phyloP scores from a whole-genome alignment of 2,888 invertebrate species.

The Galeopsomyia nigrocyanea region DNA sequence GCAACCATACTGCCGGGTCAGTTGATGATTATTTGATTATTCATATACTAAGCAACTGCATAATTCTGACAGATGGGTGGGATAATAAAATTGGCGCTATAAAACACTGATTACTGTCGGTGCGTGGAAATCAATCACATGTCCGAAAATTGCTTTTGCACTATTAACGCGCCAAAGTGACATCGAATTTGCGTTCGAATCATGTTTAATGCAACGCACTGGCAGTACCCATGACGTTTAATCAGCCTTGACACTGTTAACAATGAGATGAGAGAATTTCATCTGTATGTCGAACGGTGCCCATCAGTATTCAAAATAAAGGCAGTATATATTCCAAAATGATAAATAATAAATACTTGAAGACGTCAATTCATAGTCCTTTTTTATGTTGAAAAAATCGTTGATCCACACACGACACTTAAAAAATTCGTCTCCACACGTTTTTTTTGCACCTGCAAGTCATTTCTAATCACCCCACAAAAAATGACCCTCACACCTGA shows the following conservation, averaged over 20 bases:
- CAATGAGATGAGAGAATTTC: too few species aligned
- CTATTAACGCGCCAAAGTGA: slow-evolving; percentile 27
- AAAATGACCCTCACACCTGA: background rate
- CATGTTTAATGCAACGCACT: slow-evolving; percentile 18
- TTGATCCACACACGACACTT: background rate
- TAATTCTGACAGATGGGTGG: too few species aligned
- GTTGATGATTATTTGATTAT: too few species aligned
- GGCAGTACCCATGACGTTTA: background rate
- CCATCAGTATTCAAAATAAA: too few species aligned
- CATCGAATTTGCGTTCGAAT: slow-evolving; percentile 33
- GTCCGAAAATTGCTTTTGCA: slow-evolving; percentile 29
- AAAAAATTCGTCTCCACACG: background rate
- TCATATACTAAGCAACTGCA: too few species aligned
- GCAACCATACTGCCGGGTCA: too few species aligned
- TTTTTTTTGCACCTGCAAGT: background rate
- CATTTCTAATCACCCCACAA: background rate
- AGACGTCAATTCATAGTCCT: background rate
- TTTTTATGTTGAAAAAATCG: background rate
- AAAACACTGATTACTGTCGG: slow-evolving; percentile 1
- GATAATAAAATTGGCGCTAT: background rate
- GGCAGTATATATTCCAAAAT: too few species aligned
- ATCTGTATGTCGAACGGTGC: too few species aligned
- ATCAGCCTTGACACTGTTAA: too few species aligned
- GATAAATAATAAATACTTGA: background rate
- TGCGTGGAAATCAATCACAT: slow-evolving; percentile 17